phyloP scores from a whole-genome alignment of 2,113 vertebrate genomes.

The Equus quagga region DNA sequence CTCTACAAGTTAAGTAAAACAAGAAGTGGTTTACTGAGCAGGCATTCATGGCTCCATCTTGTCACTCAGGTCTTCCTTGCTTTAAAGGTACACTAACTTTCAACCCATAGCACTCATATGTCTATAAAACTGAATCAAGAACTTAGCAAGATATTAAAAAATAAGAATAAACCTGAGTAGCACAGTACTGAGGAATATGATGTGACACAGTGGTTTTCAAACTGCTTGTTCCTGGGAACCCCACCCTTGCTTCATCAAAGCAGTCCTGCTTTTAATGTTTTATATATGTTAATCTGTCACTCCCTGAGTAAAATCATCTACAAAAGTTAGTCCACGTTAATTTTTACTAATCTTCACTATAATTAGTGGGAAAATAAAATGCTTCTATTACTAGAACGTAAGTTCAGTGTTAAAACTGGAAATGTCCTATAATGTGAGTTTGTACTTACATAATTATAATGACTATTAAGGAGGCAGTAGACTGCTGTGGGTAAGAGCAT shows the following conservation, averaged over 20 bases:
- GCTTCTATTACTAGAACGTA: not conserved
- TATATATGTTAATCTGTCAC: not conserved
- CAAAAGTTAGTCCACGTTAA: not conserved
- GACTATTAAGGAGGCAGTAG: not conserved
- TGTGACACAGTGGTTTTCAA: not conserved
- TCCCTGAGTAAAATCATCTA: not conserved
- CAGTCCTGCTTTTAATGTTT: not conserved
- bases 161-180: not conserved
- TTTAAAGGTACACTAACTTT: not conserved
- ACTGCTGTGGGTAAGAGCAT: not conserved
- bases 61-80: not conserved
- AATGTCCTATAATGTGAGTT: not conserved
- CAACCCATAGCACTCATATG: not conserved
- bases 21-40: not conserved
- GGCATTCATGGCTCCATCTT: not conserved
- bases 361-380: constrained; percentile 9
- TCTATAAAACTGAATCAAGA: not conserved
- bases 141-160: not conserved
- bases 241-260: not conserved
- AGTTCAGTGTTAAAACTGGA: not conserved
- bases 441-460: not conserved
- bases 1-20: not conserved
- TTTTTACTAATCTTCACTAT: not conserved
- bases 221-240: not conserved
- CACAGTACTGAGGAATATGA: not conserved